A percentile compares a stretch with the other conserved stretches of the same genome.
Conservation (phyloP, 2,888 invertebrate genomes). For the Morpho deidamia region DNA sequence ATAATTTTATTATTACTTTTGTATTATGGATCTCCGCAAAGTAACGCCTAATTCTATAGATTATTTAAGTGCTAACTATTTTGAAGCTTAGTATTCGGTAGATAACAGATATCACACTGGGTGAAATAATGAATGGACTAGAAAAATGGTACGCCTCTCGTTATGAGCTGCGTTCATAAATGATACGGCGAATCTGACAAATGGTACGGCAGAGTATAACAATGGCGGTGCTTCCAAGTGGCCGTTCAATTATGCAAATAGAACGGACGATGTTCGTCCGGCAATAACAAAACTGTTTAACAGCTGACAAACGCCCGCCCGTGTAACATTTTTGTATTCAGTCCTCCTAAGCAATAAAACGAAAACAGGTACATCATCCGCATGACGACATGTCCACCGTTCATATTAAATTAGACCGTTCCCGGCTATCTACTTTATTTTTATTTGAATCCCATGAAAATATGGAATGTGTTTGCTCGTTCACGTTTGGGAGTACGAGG, state of each 20-base stretch:
- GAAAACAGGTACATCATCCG: slow-evolving; percentile 60
- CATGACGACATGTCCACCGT: slow-evolving; percentile 62
- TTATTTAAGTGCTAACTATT: too few species aligned
- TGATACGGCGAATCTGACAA: slow-evolving; percentile 77
- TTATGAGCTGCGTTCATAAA: slow-evolving; percentile 75
- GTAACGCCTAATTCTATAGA: too few species aligned
- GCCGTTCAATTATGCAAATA: slow-evolving; percentile 79
- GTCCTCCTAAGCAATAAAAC: slow-evolving; percentile 67
- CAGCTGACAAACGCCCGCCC: slow-evolving; percentile 68
- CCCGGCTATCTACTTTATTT: slow-evolving; percentile 71
- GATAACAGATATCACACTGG: slow-evolving; percentile 68
- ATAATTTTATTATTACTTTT: too few species aligned
- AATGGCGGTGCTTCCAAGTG: slow-evolving; percentile 75
- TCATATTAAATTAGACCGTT: slow-evolving; percentile 74
- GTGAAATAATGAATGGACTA: slow-evolving; percentile 72
- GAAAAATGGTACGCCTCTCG: slow-evolving; percentile 68
- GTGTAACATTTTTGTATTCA: slow-evolving; percentile 62
- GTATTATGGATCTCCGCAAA: too few species aligned
- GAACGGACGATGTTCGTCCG: slow-evolving; percentile 66
- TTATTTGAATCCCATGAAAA: slow-evolving; percentile 76
- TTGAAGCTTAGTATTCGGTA: slow-evolving; percentile 51
- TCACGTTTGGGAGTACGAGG: slow-evolving; percentile 52
- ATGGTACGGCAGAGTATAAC: slow-evolving; percentile 76
- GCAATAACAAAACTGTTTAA: slow-evolving; percentile 77
- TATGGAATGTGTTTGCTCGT: slow-evolving; percentile 65